phyloP scores from a whole-genome alignment of 30 jellyfish, hydroid and myxozoan genomes.

The Haliclystus octoradiatus region DNA sequence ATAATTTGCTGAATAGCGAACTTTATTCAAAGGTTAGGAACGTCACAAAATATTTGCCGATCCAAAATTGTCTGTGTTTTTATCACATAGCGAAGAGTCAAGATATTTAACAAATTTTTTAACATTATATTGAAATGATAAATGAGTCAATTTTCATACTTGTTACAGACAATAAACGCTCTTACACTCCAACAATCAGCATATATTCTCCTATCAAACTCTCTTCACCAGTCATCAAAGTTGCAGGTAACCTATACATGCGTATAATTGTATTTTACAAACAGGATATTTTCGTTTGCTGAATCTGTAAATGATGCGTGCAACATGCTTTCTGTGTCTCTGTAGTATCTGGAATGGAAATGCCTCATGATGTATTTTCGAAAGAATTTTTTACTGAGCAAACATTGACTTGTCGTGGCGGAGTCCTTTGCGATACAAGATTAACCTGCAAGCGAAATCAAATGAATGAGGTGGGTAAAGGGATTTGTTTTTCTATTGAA shows the following conservation, averaged over 20 bases:
- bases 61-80: no score
- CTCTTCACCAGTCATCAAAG: slow-evolving; percentile 29
- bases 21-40: no score
- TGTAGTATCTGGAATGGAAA: slow-evolving; percentile 77
- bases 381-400: slow-evolving; percentile 31
- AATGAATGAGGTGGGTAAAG: slow-evolving; percentile 49
- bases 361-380: slow-evolving; percentile 39
- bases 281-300: background rate
- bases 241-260: slow-evolving; percentile 58
- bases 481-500: background rate
- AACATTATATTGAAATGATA: no score
- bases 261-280: background rate
- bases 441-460: slow-evolving; percentile 63
- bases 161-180: no score
- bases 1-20: no score
- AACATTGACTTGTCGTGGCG: slow-evolving; percentile 54
- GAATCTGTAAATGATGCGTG: background rate
- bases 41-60: no score
- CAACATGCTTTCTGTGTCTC: background rate
- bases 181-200: slow-evolving; percentile 16
- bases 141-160: no score
- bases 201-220: slow-evolving; percentile 52
- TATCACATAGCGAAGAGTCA: no score
- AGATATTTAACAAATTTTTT: no score
- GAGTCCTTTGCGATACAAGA: slow-evolving; percentile 47